Percentiles rank a stretch among this genome's conserved stretches.
Conservation (phyloP, 2,797 vertebrate genomes). For the Kryptopterus vitreolus region DNA sequence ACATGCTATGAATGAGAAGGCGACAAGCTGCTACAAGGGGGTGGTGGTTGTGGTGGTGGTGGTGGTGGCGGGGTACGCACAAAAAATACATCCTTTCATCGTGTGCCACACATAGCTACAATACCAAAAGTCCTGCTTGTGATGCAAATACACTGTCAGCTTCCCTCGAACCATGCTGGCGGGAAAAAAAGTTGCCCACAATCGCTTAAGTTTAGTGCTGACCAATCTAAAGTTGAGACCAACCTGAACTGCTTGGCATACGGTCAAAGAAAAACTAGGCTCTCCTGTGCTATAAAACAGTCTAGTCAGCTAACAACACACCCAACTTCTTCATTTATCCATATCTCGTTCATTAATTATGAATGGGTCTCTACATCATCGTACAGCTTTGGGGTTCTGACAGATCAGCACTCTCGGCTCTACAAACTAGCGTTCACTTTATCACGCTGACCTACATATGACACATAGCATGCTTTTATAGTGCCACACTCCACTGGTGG, state of each 20-base stretch:
- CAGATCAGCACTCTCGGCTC: conserved; percentile 41
- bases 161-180: neutral
- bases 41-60: neutral
- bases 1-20: conserved; percentile 15
- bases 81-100: conserved; percentile 21
- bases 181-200: conserved; percentile 7
- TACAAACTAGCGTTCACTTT: conserved; percentile 30
- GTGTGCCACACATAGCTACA: conserved; percentile 8
- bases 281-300: conserved; percentile 40
- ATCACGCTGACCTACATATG: conserved; percentile 42
- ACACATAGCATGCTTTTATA: neutral
- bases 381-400: conserved; percentile 37
- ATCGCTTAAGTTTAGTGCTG: conserved; percentile 20
- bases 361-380: conserved; percentile 50
- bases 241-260: conserved; percentile 34
- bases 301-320: conserved; percentile 47
- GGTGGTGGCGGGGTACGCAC: neutral
- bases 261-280: conserved; percentile 32
- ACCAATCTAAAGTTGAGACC: conserved; percentile 28
- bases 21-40: conserved; percentile 3
- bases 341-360: conserved; percentile 52
- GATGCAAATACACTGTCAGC: neutral
- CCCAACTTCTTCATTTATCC: conserved; percentile 20
- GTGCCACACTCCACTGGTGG: neutral
- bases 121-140: conserved; percentile 6